phyloP scores from a whole-genome alignment of 1,140 invertebrate species.

The Eurosta solidaginis region DNA sequence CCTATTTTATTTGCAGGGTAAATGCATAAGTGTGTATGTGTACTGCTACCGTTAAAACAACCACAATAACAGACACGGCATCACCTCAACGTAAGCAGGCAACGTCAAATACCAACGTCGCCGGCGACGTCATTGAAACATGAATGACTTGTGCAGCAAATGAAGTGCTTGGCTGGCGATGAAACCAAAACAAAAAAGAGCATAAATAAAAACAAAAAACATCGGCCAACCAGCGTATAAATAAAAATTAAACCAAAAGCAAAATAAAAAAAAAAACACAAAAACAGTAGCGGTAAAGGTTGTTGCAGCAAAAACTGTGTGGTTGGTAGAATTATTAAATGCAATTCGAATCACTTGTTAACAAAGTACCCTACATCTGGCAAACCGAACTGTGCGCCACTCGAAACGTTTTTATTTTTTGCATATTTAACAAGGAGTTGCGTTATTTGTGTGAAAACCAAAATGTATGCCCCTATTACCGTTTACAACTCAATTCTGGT shows the following conservation, averaged over 20 bases:
- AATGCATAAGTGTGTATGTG: neutral
- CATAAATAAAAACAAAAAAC: constrained; percentile 1
- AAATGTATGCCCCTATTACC: too few species aligned
- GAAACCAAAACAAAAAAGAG: neutral
- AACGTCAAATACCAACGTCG: neutral
- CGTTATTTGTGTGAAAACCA: too few species aligned
- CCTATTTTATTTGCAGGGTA: too few species aligned
- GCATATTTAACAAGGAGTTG: neutral
- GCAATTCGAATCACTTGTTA: constrained; percentile 2
- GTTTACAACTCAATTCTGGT: too few species aligned
- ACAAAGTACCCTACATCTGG: constrained; percentile 8
- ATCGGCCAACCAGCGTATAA: constrained; percentile 10
- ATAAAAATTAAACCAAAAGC: constrained; percentile 31
- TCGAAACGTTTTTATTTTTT: neutral
- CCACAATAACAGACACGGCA: neutral
- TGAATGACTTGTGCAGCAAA: constrained; percentile 59
- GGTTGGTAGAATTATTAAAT: constrained; percentile 21
- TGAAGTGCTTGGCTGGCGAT: constrained; percentile 47
- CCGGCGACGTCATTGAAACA: constrained; percentile 16
- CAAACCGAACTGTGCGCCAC: neutral
- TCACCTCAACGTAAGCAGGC: neutral
- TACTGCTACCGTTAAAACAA: neutral
- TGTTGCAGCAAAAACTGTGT: neutral
- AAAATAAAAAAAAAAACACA: constrained; percentile 14
- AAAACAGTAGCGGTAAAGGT: neutral